Conservation (phyloP, 30 jellyfish, hydroid and myxozoan species). For the Nemopilema nomurai region DNA sequence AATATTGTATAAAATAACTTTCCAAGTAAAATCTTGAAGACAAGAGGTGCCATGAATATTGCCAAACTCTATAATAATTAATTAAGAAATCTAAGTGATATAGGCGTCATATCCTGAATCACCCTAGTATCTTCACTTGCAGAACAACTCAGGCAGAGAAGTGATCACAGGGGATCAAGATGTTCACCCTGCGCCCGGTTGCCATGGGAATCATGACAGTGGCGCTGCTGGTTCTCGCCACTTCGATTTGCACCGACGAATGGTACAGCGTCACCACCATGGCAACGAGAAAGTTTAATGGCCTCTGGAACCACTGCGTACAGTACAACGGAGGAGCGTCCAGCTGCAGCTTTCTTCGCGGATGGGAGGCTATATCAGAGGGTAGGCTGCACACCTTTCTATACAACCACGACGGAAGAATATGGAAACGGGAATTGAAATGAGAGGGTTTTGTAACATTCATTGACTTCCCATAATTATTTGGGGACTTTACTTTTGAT, state of each 20-base stretch:
- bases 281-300: constrained; percentile 43
- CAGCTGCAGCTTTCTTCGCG: constrained; percentile 41
- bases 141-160: background rate
- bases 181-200: constrained; percentile 58
- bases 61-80: no score
- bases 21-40: background rate
- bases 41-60: no score
- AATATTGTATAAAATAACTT: no score
- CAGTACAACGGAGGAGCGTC: constrained; percentile 31
- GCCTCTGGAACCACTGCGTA: constrained; percentile 73
- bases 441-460: no score
- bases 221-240: constrained; percentile 56
- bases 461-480: no score
- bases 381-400: constrained; percentile 1
- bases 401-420: no score
- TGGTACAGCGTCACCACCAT: constrained; percentile 60
- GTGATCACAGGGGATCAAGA: background rate
- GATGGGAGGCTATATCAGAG: constrained; percentile 58
- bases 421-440: no score
- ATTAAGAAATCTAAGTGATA: no score
- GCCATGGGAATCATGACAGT: constrained; percentile 61
- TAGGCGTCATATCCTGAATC: no score
- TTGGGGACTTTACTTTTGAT: no score
- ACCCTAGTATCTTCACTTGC: no score
- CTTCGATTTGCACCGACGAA: constrained; percentile 69